phyloP scores from a whole-genome alignment of 1,140 invertebrate genomes.

The Anoplolepis gracilipes region DNA sequence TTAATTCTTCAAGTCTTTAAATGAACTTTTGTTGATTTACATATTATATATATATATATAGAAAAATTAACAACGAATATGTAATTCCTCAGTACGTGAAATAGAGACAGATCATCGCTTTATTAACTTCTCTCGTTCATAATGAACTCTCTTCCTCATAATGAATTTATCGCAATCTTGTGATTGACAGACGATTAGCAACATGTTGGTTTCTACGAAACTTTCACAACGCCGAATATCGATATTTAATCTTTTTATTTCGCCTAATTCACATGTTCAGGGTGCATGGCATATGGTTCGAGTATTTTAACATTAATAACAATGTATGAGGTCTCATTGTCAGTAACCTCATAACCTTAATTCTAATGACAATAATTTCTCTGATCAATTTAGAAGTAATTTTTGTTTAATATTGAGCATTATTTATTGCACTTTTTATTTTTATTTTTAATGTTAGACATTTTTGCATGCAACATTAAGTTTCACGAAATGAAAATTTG shows the following conservation, averaged over 20 bases:
- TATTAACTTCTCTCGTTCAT: conserved; percentile 21
- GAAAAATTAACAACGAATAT: conserved; percentile 15
- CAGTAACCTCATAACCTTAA: conserved; percentile 4
- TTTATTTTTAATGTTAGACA: not conserved
- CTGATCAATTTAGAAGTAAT: not conserved
- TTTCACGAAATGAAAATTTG: not conserved
- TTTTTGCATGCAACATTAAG: not conserved
- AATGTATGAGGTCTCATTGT: conserved; percentile 12
- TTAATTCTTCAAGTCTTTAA: not conserved
- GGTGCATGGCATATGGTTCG: conserved; percentile 42
- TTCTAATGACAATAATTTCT: conserved; percentile 33
- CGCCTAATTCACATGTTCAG: conserved; percentile 68
- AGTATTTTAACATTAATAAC: conserved; percentile 9
- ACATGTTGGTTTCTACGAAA: conserved; percentile 24
- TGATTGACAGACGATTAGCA: not conserved
- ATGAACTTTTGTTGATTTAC: not conserved
- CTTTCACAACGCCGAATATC: conserved; percentile 56
- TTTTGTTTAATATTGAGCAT: not conserved
- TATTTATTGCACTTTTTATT: not conserved
- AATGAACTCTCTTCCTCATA: not conserved
- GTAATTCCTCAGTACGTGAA: conserved; percentile 21
- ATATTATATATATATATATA: not conserved
- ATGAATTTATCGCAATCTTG: conserved; percentile 27
- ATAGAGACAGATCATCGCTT: not conserved
- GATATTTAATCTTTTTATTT: conserved; percentile 28